Percentiles rank a stretch among this genome's conserved stretches.
Conservation (phyloP, 1,140 invertebrate genomes). For the Drosophila carrolli region DNA sequence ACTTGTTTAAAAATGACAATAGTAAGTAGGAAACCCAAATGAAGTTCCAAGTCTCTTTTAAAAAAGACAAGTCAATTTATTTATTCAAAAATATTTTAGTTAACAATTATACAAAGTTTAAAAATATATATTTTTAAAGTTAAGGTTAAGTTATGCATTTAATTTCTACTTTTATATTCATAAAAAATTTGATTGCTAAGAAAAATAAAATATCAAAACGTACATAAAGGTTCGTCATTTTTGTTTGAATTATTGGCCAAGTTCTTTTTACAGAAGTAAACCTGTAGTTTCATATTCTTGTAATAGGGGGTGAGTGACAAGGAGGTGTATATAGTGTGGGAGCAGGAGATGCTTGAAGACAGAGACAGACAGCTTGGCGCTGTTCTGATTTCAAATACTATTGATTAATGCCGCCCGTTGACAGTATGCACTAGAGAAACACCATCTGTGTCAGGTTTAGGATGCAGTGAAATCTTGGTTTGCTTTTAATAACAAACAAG, state of each 20-base stretch:
- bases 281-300: slow-evolving; percentile 18
- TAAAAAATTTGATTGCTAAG: too few relatives aligned
- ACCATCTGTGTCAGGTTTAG: slow-evolving; percentile 60
- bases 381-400: slow-evolving; percentile 40
- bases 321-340: not conserved
- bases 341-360: slow-evolving; percentile 5
- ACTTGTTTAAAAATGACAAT: not conserved
- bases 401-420: slow-evolving; percentile 30
- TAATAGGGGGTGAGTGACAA: not conserved
- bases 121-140: too few relatives aligned
- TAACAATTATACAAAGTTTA: too few relatives aligned
- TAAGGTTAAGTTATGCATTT: too few relatives aligned
- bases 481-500: slow-evolving; percentile 30
- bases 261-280: not conserved
- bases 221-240: too few relatives aligned
- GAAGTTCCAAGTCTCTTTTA: too few relatives aligned
- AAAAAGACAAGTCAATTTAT: too few relatives aligned
- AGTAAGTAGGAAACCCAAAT: not conserved
- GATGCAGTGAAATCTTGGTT: slow-evolving; percentile 63
- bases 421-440: slow-evolving; percentile 7
- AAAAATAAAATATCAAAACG: too few relatives aligned
- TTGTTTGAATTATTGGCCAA: not conserved
- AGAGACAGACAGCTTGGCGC: slow-evolving; percentile 41
- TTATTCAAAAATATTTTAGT: too few relatives aligned
- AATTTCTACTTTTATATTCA: too few relatives aligned